Conservation (phyloP, 2,888 invertebrate species). For the Idaea biselata region DNA sequence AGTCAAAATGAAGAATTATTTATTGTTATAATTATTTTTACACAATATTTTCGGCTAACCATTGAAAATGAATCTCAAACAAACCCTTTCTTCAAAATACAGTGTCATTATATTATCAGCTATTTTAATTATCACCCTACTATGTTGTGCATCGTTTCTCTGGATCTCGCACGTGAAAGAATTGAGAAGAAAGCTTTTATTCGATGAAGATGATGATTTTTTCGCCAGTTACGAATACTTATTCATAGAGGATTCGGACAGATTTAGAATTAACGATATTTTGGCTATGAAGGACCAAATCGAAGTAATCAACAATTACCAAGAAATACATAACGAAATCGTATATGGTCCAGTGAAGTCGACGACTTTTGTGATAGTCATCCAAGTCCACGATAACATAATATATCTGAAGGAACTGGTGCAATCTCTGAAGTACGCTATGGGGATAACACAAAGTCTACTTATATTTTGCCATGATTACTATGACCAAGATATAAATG, state of each 20-base stretch:
- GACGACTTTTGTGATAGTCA: constrained; percentile 36
- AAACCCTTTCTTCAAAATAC: not conserved
- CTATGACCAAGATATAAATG: constrained; percentile 33
- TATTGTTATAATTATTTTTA: not conserved
- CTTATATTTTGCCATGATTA: constrained; percentile 44
- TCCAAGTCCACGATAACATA: constrained; percentile 43
- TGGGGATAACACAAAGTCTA: constrained; percentile 37
- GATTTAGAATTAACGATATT: constrained; percentile 9
- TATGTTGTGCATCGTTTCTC: constrained; percentile 13
- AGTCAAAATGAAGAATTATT: not conserved
- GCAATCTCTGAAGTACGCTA: constrained; percentile 32
- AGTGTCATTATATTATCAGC: not conserved
- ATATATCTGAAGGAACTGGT: constrained; percentile 38
- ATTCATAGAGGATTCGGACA: not conserved
- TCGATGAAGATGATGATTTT: constrained; percentile 24
- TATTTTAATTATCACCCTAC: constrained; percentile 12
- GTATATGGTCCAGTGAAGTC: constrained; percentile 14
- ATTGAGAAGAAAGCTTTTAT: constrained; percentile 25
- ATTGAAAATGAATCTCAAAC: constrained; percentile 10
- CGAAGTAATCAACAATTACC: constrained; percentile 34
- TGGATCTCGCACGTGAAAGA: constrained; percentile 23
- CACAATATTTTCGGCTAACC: not conserved
- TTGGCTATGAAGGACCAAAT: constrained; percentile 32
- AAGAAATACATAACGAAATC: constrained; percentile 31
- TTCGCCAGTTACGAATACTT: constrained; percentile 18